phyloP scores from a whole-genome alignment of 2,888 invertebrate species.

The Orthonevra nobilis region DNA sequence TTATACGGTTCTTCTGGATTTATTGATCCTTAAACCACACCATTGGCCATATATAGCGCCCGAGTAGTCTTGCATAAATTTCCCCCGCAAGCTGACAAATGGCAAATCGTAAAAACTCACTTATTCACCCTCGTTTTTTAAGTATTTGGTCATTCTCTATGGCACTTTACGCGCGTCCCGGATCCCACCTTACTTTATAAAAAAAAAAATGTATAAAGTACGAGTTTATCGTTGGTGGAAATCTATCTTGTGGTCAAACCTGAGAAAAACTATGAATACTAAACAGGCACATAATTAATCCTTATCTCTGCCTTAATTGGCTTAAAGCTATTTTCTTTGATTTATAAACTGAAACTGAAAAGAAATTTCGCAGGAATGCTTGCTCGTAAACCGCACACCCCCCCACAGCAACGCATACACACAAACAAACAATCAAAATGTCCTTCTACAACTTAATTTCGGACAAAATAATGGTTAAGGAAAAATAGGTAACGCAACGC shows the following conservation, averaged over 20 bases:
- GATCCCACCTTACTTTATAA: neutral
- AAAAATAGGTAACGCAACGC: conserved; percentile 13
- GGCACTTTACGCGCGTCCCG: conserved; percentile 35
- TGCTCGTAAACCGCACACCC: neutral
- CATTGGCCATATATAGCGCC: conserved; percentile 12
- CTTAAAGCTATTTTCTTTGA: conserved; percentile 71
- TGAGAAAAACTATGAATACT: conserved; percentile 66
- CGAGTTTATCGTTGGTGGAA: conserved; percentile 60
- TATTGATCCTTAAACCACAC: conserved; percentile 64
- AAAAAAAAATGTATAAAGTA: conserved; percentile 20
- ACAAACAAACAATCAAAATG: conserved; percentile 9
- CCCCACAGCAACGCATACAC: neutral
- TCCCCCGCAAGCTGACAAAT: conserved; percentile 15
- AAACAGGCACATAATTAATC: conserved; percentile 72
- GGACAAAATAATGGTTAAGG: conserved; percentile 7
- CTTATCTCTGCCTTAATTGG: conserved; percentile 75
- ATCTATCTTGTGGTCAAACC: conserved; percentile 26
- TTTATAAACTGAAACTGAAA: conserved; percentile 70
- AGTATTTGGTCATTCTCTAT: conserved; percentile 48
- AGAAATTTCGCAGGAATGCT: conserved; percentile 59
- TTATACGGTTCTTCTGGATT: conserved; percentile 70
- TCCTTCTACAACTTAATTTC: conserved; percentile 68
- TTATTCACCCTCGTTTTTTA: conserved; percentile 30
- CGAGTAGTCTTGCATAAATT: conserved; percentile 33
- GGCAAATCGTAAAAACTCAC: conserved; percentile 62